Evolutionary conservation across 2,888 invertebrate genomes (phyloP).

Genomic region (Acanthosoma haemorrhoidale): DNA sequence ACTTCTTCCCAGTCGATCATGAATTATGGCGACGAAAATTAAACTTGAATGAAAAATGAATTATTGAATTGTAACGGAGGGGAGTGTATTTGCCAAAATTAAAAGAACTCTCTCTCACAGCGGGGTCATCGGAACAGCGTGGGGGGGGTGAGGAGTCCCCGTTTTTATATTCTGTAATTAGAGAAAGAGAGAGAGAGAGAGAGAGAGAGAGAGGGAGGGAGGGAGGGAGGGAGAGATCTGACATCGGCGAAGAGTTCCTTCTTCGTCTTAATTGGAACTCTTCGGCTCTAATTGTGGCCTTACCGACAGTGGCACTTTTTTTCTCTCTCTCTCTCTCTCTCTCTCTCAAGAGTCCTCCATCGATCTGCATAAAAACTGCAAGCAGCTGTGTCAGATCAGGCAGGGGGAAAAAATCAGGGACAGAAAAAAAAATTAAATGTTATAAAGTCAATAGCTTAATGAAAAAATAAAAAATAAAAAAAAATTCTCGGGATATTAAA

Average conservation of each 20-base stretch:
- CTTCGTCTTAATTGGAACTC: background rate
- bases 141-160: background rate
- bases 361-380: too few species aligned
- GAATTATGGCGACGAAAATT: conserved; percentile 42
- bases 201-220: too few species aligned
- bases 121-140: background rate
- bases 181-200: too few species aligned
- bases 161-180: conserved; percentile 1
- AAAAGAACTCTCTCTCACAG: conserved; percentile 30
- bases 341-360: too few species aligned
- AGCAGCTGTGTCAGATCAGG: too few species aligned
- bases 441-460: conserved; percentile 2
- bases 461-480: background rate
- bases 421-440: background rate
- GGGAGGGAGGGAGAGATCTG: too few species aligned
- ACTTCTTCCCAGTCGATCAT: conserved; percentile 32
- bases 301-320: background rate
- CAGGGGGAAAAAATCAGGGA: background rate
- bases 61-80: conserved; percentile 38
- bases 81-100: conserved; percentile 40
- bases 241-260: too few species aligned
- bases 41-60: conserved; percentile 42
- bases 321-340: too few species aligned
- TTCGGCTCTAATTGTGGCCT: conserved; percentile 7
- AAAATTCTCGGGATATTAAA: background rate